Conservation (phyloP, 2,797 vertebrate species). For the Scolopax bukidnonensis region DNA sequence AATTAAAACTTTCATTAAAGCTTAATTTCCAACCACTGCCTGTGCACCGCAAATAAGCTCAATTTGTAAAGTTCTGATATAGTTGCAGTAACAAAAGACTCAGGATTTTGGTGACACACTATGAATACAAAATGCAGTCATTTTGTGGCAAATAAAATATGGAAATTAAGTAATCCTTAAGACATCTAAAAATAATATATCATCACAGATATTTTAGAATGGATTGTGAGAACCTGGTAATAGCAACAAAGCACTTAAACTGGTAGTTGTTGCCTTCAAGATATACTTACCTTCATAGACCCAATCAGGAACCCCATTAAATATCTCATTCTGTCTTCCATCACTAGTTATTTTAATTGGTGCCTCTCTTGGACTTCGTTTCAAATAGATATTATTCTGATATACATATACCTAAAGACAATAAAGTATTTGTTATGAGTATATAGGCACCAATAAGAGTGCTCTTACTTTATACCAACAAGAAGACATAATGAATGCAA, state of each 20-base stretch:
- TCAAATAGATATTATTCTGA: conserved; percentile 90
- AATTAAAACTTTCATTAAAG: neutral
- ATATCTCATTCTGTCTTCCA: conserved; percentile 89
- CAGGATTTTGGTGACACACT: neutral
- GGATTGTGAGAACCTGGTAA: neutral
- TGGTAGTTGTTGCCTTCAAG: neutral
- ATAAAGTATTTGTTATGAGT: neutral
- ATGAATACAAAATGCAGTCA: neutral
- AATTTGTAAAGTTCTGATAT: neutral
- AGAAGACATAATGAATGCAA: neutral
- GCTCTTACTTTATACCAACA: neutral
- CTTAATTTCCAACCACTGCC: neutral
- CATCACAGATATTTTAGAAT: neutral
- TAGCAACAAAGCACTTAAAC: neutral
- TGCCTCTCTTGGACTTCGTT: conserved; percentile 76
- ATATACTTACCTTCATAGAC: conserved; percentile 90
- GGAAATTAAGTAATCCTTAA: neutral
- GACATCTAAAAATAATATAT: neutral
- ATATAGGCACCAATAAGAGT: neutral
- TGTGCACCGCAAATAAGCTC: neutral
- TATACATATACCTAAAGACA: conserved; percentile 87
- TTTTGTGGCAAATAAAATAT: neutral
- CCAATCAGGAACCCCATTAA: conserved; percentile 97
- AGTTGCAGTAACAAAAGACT: neutral
- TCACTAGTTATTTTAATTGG: conserved; percentile 86